phyloP scores from a whole-genome alignment of 2,888 invertebrate species.

The Drosophila quasianomalipes region DNA sequence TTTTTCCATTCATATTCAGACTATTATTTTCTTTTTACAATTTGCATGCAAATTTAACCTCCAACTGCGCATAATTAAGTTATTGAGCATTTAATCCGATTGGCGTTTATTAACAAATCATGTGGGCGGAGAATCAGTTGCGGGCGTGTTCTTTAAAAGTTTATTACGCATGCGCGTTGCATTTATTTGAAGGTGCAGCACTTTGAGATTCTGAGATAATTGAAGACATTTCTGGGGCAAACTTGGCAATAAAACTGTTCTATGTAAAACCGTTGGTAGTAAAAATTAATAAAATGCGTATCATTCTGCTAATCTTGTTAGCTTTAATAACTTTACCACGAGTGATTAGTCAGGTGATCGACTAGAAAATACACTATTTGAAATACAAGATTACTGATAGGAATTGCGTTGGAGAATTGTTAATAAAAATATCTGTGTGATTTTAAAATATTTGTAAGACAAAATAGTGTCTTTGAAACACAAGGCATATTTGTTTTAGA shows the following conservation, averaged over 20 bases:
- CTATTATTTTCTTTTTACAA: slow-evolving; percentile 21
- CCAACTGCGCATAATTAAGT: slow-evolving; percentile 66
- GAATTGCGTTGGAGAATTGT: not conserved
- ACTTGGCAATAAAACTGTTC: not conserved
- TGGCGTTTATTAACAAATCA: slow-evolving; percentile 23
- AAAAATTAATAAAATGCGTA: not conserved
- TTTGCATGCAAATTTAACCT: slow-evolving; percentile 48
- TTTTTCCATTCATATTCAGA: slow-evolving; percentile 13
- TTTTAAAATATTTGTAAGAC: not conserved
- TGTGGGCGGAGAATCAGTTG: slow-evolving; percentile 20
- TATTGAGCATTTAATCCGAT: slow-evolving; percentile 59
- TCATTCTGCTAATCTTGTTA: not conserved
- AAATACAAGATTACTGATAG: not conserved
- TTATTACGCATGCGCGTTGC: slow-evolving; percentile 41
- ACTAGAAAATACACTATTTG: not conserved
- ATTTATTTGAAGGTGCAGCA: slow-evolving; percentile 51
- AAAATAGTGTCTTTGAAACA: not conserved
- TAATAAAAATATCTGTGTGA: not conserved
- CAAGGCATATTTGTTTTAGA: not conserved
- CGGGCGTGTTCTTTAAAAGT: slow-evolving; percentile 20
- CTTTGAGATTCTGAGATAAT: slow-evolving; percentile 57
- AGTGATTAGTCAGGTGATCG: not conserved
- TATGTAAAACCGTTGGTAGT: not conserved
- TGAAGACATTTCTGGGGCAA: slow-evolving; percentile 52
- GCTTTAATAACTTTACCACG: not conserved